Evolutionary conservation across 2,113 vertebrate genomes (phyloP), one percentile per base, ranked within the genome.

Genomic region (Amphilophus citrinellus): DNA sequence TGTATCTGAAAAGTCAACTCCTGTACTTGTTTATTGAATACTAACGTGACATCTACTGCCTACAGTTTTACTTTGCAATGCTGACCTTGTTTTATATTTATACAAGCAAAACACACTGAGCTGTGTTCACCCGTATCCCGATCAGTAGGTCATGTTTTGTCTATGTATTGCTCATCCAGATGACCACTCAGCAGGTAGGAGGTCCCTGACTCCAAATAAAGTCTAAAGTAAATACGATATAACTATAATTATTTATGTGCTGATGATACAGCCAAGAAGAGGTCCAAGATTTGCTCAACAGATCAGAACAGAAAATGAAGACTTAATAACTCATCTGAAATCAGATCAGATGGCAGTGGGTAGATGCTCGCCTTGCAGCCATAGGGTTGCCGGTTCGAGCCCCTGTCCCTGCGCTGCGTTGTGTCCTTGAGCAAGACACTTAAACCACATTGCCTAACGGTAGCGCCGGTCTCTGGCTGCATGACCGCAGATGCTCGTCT

Each of bases 141-240:
- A 3, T 88, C 15, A 78, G 22, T 56, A 84, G 32, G 24, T 81
- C 53, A 30, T 75, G 71, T 81, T 89, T 79, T 85, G 44, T 80
- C 22, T 57, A 24, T 58, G 6, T 63, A 79, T 91, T 94, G 86
- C 92, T 93, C 98, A 98, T 92, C 97, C 97, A 7, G 97, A 99
- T 90, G 99, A 99, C 90, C 62, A 9, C 84, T 96, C 95, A 0
- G 93, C 96, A 7, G 97, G 97, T 7, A 95, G 94, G 60, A 97
- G 97, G 91, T 96, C 97, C 82, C 98, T 39, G 10, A 44, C 58
- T 47, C 14, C 13, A 47, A 47, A 14, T 15, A 47, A 47, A 47
- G 44, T 11, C 10, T 42, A 42, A 42, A 42, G 3, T 42, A 42
- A 42, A 42, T 42, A 42, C 3, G 3, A 42, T 3, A 42, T 42